A percentile compares a stretch with the other conserved stretches of the same genome.
These are phyloP conservation scores for Mesoclemmys tuberculata DNA, from an alignment of 2,113 vertebrate species.

Conservation along the genomic window DNA sequence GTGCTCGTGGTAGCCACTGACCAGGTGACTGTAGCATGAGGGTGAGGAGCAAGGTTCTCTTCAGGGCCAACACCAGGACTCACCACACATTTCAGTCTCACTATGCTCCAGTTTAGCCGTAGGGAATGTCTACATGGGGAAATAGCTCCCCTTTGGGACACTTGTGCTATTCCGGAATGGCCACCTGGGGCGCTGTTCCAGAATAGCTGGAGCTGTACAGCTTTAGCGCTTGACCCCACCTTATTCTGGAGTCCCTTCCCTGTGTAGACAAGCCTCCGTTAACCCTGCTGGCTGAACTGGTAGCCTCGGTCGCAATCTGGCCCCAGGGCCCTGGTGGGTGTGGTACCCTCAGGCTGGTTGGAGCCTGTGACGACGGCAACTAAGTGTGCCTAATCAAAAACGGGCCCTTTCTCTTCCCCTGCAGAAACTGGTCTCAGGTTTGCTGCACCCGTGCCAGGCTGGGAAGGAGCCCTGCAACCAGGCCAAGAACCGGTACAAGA, in stretches of 20 bases:
- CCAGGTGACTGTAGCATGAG: no score
- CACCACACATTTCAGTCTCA: not conserved
- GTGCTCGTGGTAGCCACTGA: no score
- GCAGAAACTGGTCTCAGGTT: slow-evolving; percentile 51
- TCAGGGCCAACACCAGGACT: no score
- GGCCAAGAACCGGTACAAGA: slow-evolving; percentile 69
- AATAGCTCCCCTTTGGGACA: not conserved
- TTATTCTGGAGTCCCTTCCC: not conserved
- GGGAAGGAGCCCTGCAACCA: slow-evolving; percentile 56
- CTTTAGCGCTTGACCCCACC: not conserved
- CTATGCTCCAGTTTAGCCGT: not conserved
- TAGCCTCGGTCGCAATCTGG: not conserved
- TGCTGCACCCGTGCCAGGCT: slow-evolving; percentile 20
- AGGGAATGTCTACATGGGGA: not conserved
- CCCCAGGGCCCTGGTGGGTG: not conserved
- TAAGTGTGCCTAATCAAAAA: fast-evolving
- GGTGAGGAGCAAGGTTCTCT: no score
- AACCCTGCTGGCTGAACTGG: not conserved
- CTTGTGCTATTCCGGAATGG: no score
- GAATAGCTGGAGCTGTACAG: not conserved
- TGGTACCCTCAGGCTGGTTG: not conserved
- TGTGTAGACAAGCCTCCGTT: not conserved
- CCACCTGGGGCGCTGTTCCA: not conserved
- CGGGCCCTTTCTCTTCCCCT: not conserved
- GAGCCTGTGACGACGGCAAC: fast-evolving